These are phyloP conservation scores for Acanthopleura granulata DNA, from an alignment of 2,888 invertebrate genomes.

Conservation along the genomic window DNA sequence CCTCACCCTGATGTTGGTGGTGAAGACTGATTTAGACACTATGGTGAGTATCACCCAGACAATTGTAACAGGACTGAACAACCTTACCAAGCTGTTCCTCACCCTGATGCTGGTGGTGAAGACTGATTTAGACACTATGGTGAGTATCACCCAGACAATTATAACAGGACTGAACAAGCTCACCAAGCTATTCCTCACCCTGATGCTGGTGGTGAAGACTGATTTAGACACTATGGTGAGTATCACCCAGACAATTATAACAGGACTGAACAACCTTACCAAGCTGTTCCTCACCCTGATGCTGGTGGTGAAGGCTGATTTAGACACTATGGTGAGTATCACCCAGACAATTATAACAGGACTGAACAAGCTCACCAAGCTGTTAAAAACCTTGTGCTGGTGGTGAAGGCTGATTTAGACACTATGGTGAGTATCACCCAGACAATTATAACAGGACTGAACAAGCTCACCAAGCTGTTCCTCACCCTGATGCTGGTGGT, in stretches of 20 bases:
- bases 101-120: conserved; percentile 23
- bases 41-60: too few relatives aligned
- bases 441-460: too few relatives aligned
- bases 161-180: too few relatives aligned
- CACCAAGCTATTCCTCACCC: conserved; percentile 56
- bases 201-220: conserved; percentile 40
- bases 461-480: conserved; percentile 54
- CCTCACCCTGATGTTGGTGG: background rate
- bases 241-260: background rate
- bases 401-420: too few relatives aligned
- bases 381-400: background rate
- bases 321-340: conserved; percentile 56
- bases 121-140: too few relatives aligned
- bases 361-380: too few relatives aligned
- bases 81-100: conserved; percentile 56
- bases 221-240: conserved; percentile 58
- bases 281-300: conserved; percentile 32
- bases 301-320: conserved; percentile 37
- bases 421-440: too few relatives aligned
- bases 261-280: too few relatives aligned
- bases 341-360: too few relatives aligned
- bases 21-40: too few relatives aligned
- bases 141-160: too few relatives aligned
- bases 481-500: background rate
- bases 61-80: conserved; percentile 59